phyloP scores from a whole-genome alignment of 2,797 vertebrate genomes.

The Sitta carolinensis region DNA sequence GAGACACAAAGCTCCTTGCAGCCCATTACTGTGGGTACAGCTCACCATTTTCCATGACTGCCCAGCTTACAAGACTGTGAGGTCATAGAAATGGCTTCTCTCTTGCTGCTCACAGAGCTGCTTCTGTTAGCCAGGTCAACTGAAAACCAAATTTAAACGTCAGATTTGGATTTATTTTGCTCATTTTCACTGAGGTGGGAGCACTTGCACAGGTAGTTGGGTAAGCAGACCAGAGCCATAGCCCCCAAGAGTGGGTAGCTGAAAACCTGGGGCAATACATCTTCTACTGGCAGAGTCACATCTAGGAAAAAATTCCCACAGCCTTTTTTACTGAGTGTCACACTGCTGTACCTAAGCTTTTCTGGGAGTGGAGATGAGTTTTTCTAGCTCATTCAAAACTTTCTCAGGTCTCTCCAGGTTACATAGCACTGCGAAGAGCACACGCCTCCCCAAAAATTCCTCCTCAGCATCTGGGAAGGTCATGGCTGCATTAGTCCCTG shows the following conservation, averaged over 20 bases:
- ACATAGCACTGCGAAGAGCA: accelerated
- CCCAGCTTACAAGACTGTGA: neutral
- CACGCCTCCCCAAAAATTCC: neutral
- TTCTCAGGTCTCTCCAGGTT: neutral
- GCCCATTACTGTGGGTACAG: neutral
- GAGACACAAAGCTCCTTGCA: neutral
- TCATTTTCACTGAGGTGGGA: neutral
- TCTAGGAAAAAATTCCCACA: neutral
- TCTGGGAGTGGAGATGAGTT: neutral
- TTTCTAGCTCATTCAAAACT: neutral
- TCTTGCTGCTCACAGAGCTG: neutral
- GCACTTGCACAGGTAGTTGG: neutral
- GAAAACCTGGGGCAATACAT: neutral
- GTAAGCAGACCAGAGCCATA: neutral
- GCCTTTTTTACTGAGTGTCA: neutral
- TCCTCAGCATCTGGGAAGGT: neutral
- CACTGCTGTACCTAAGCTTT: neutral
- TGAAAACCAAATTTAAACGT: neutral
- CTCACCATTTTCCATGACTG: neutral
- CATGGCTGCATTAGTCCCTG: neutral
- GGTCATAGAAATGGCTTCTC: neutral
- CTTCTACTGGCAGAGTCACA: neutral
- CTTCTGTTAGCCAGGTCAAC: neutral
- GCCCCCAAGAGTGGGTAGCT: neutral
- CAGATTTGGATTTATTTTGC: neutral